Evolutionary conservation across 2,888 invertebrate genomes (phyloP), one percentile per base, ranked within the genome.

Genomic region (Meteorus colon): DNA sequence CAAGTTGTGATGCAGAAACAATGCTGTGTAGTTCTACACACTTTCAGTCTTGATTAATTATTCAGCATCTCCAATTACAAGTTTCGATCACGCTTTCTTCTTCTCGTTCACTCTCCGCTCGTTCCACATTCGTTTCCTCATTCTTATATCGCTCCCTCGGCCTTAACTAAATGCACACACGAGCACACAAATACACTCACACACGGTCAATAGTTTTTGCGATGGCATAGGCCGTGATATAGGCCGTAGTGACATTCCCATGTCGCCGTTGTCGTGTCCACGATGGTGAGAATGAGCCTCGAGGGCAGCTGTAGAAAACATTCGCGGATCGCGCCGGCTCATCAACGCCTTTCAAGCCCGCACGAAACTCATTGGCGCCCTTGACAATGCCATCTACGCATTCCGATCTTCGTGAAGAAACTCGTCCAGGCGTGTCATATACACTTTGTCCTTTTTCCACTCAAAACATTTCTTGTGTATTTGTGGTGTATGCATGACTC

Each of bases 331-430:
- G 88, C 85, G 85, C 83, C 78, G 79, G 76, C 85, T 85, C 85
- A 85, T 89, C 88, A 89, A 89, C 88, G 87, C 89, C 88, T 89
- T 79, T 77, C 75, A 77, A 77, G 75, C 78, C 76, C 79, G 70
- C 74, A 51, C 60, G 65, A 74, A 85, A 84, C 83, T 83, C 84
- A 87, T 87, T 86, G 86, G 86, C 87, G 86, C 86, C 88, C 85
- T 82, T 81, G 79, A 87, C 87, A 85, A 86, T 86, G 85, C 86
- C 86, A 86, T 87, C 86, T 86, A 85, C 79, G 77, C 81, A 87
- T 88, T 88, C 88, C 88, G 80, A 86, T 87, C 85, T 84, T 82
- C 82, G 82, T 80, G 81, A 84, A 81, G 73, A 80, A 71, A 74
- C 41, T 74, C 74, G 63, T 65, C 55, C 63, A 75, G 48, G 31